Conservation (phyloP, 2,888 invertebrate genomes). For the Drosophila prolongata region DNA sequence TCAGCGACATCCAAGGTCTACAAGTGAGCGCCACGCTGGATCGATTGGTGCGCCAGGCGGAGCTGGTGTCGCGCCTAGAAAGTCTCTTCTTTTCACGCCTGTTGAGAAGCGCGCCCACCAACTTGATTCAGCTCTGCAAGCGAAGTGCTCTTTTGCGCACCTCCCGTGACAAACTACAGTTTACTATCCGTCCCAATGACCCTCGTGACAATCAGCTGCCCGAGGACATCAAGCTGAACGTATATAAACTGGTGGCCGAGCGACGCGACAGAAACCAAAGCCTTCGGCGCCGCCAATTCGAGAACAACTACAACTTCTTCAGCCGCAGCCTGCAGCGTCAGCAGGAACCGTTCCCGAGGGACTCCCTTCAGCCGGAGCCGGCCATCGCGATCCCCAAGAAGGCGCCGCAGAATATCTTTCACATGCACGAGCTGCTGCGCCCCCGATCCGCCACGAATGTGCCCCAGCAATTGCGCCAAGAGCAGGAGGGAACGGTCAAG, state of each 20-base stretch:
- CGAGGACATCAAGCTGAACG: constrained; percentile 89
- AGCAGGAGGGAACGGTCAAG: constrained; percentile 65
- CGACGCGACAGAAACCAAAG: constrained; percentile 87
- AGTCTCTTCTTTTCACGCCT: constrained; percentile 92
- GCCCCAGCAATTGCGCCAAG: constrained; percentile 69
- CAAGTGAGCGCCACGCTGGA: constrained; percentile 92
- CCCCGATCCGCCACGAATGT: constrained; percentile 83
- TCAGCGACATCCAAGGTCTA: constrained; percentile 93
- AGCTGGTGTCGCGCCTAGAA: constrained; percentile 92
- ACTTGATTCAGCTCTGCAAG: constrained; percentile 88
- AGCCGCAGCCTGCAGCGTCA: constrained; percentile 78
- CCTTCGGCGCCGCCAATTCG: constrained; percentile 85
- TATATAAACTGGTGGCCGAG: constrained; percentile 91
- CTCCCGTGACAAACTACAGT: constrained; percentile 89
- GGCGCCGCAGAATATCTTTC: constrained; percentile 40
- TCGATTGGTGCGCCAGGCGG: constrained; percentile 91
- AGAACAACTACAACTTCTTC: constrained; percentile 82
- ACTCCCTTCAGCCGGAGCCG: constrained; percentile 25
- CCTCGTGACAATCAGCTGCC: constrained; percentile 92
- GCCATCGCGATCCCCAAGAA: background rate
- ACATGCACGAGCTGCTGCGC: constrained; percentile 75
- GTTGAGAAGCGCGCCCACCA: constrained; percentile 88
- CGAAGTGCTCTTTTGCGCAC: constrained; percentile 91
- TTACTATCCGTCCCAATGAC: constrained; percentile 92
- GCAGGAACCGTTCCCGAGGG: constrained; percentile 35